Base-by-base conservation (phyloP, 2,113 vertebrate genomes). In the Tragelaphus scriptus region DNA sequence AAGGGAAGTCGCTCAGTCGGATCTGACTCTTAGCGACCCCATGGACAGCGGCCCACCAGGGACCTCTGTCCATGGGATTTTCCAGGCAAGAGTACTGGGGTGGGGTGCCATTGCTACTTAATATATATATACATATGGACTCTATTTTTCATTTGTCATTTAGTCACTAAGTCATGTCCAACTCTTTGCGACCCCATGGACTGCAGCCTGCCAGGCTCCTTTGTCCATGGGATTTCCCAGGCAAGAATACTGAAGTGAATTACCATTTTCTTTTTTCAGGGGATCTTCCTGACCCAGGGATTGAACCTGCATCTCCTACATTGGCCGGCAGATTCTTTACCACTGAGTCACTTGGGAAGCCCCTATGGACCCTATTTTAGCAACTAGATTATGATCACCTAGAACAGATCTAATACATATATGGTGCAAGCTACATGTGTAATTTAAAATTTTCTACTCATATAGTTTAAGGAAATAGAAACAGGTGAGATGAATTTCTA, bases 151-250 rank as follows among this genome's bases (percentile, higher is more conserved):
- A 6, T 23, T 75, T 77, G 71, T 14, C 7, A 6, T 14, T 26
- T 25, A 75, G 71, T 44, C 6, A 13, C 71, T 44, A 75, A 75
- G 71, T 75, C 5, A 0, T 75, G 21, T 75, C 23, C 0, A 3
- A 3, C 71, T 75, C 36, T 23, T 40, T 77, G 36, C 1, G 12
- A 77, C 36, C 6, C 12, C 23, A 26, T 4, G 71, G 36, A 14
- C 71, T 44, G 36, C 44, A 77, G 71, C 21, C 23, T 0, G 0
- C 6, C 36, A 77, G 71, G 71, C 3, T 14, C 23, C 21, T 75
- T 36, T 44, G 23, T 26, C 36, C 12, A 26, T 44, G 36, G 71
- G 12, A 44, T 44, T 77, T 77, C 3, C 71, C 71, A 77, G 23
- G 71, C 71, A 44, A 77, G 36, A 26, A 44, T 77, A 77, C 21